Evolutionary conservation across 2,113 vertebrate genomes (phyloP), one percentile per base, ranked within the genome.

Genomic region (Notarius lentiginosus): DNA sequence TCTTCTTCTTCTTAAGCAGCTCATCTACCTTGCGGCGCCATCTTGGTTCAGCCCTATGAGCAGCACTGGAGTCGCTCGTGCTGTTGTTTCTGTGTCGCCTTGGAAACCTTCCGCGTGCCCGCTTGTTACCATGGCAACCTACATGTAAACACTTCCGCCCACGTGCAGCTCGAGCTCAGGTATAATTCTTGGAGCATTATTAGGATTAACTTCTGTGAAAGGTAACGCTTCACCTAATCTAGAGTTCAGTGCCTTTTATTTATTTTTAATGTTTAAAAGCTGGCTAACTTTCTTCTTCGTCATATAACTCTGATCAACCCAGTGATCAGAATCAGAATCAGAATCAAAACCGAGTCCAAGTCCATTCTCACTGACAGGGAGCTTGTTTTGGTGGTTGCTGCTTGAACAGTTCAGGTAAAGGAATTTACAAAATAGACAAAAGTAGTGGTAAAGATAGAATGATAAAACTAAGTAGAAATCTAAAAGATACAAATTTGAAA

Each of bases 81-180:
- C 9, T 10, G 10, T 34, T 17, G 79, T 10, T 80, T 58, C 55
- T 1, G 18, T 22, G 79, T 80, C 55, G 18, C 17, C 9, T 60
- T 41, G 56, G 79, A 41, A 80, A 80, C 56, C n/a, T 79, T 79
- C 76, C n/a, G 53, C 6, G 22, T 7, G 53, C 6, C 47, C 76
- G 5, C 79, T 49, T 30, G 91, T 93, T 89, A 24, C 93, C 91
- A 92, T 60, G 90, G 89, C 80, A 80, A 93, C 91, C 2, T 9
- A 15, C 5, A 20, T 76, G 41, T 20, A 84, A 11, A 65, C 27
- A 5, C 34, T 4, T 30, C 58, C 49, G 56, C 66, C 80, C 53
- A 79, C 24, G n/a, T 41, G 7, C 68, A 9, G 49, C 56, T n/a
- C 3, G 34, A 41, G 14, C 41, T 34, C 5, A 34, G 0, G 18